These are phyloP conservation scores for Pterois miles DNA, from an alignment of 2,797 vertebrate species.

Conservation along the genomic window DNA sequence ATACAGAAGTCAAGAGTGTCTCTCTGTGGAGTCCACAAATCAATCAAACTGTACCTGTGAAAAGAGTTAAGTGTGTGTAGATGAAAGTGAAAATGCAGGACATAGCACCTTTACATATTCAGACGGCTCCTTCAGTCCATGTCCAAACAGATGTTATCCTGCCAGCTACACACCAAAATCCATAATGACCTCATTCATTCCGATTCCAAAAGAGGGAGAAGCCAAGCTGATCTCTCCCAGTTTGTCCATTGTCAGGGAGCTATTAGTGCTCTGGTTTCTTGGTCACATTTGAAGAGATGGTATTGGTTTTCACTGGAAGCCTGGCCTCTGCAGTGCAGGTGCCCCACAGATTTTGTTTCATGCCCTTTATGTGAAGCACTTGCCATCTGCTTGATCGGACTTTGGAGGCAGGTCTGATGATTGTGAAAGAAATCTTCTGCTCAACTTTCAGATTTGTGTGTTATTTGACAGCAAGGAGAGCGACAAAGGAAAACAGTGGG, in stretches of 20 bases:
- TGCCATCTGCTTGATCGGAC: conserved; percentile 76
- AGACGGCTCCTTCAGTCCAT: conserved; percentile 10
- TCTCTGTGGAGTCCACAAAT: not conserved
- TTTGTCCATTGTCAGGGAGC: conserved; percentile 58
- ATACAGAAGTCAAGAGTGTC: not conserved
- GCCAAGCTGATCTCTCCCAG: conserved; percentile 44
- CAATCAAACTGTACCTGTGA: not conserved
- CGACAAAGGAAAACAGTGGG: not conserved
- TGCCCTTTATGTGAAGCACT: conserved; percentile 68
- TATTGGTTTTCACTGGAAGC: conserved; percentile 68
- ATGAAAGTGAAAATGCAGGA: not conserved
- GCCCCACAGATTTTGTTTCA: conserved; percentile 75
- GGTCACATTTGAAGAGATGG: conserved; percentile 60
- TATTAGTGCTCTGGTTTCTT: conserved; percentile 68
- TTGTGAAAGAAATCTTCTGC: conserved; percentile 48
- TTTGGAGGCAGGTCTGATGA: conserved; percentile 47
- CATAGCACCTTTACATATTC: conserved; percentile 2
- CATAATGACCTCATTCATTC: conserved; percentile 70
- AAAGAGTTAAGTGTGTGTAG: not conserved
- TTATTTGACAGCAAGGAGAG: conserved; percentile 26
- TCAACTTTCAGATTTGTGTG: conserved; percentile 54
- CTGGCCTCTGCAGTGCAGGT: conserved; percentile 65
- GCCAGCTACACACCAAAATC: conserved; percentile 41
- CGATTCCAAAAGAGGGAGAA: conserved; percentile 37
- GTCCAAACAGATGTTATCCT: conserved; percentile 62